Percentiles rank a stretch among this genome's conserved stretches.
These are phyloP conservation scores for Microplitis demolitor DNA, from an alignment of 1,140 invertebrate species.

Conservation along the genomic window DNA sequence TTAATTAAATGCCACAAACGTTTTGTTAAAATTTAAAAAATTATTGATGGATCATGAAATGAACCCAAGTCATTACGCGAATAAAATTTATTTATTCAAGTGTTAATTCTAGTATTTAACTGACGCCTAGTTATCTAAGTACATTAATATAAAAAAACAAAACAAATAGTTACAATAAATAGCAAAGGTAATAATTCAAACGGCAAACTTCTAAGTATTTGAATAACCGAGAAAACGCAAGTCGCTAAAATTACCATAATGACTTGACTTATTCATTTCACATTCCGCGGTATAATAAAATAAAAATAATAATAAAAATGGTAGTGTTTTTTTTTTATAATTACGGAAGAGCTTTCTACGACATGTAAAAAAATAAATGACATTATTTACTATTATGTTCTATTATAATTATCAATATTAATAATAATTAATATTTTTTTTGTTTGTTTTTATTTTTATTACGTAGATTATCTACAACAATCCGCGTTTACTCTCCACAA, in stretches of 20 bases:
- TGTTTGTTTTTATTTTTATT: background rate
- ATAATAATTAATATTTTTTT: no score
- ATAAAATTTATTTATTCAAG: conserved; percentile 24
- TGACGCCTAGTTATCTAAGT: background rate
- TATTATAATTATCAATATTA: background rate
- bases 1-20: conserved; percentile 47
- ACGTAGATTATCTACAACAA: background rate
- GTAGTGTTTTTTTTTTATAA: background rate
- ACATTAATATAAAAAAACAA: background rate
- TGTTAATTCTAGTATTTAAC: conserved; percentile 3
- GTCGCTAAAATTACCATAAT: background rate
- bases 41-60: conserved; percentile 27
- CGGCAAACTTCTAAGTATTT: background rate
- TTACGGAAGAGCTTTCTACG: background rate
- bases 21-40: conserved; percentile 28
- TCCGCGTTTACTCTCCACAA: background rate
- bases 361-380: conserved; percentile 15
- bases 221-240: background rate
- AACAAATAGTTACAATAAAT: background rate
- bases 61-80: conserved; percentile 31
- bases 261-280: background rate
- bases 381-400: background rate
- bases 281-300: conserved; percentile 3
- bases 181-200: conserved; percentile 18
- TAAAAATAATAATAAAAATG: background rate